These are phyloP conservation scores for Philhelius pedissequus DNA, from an alignment of 2,888 invertebrate genomes.

Conservation along the genomic window DNA sequence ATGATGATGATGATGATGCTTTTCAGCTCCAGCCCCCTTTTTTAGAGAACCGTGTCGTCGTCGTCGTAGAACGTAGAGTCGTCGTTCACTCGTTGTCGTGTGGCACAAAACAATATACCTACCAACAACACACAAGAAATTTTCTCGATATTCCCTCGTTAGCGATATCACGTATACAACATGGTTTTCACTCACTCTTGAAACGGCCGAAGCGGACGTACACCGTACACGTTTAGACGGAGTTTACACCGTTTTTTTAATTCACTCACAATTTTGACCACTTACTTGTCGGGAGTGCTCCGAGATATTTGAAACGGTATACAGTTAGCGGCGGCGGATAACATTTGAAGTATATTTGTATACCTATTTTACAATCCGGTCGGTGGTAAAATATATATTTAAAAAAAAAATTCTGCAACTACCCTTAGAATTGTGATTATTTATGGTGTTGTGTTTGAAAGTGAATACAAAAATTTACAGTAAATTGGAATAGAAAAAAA, in stretches of 20 bases:
- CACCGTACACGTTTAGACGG: constrained; percentile 59
- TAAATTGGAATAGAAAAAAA: constrained; percentile 16
- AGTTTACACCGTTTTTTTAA: constrained; percentile 48
- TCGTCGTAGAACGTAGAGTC: too few species aligned
- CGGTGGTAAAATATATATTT: background rate
- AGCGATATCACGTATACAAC: constrained; percentile 66
- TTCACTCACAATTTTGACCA: constrained; percentile 74
- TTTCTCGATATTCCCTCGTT: constrained; percentile 66
- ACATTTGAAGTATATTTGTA: too few species aligned
- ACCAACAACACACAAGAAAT: constrained; percentile 61
- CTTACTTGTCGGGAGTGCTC: constrained; percentile 78
- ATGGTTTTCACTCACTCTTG: constrained; percentile 53
- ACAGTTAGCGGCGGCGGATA: constrained; percentile 28
- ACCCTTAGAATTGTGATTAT: background rate
- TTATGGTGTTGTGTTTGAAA: background rate
- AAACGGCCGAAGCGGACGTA: constrained; percentile 51
- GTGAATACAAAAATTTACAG: background rate
- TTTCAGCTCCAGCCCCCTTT: constrained; percentile 59
- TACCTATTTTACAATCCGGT: background rate
- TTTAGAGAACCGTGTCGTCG: constrained; percentile 25
- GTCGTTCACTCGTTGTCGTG: constrained; percentile 34
- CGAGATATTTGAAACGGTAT: constrained; percentile 58
- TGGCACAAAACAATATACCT: constrained; percentile 52
- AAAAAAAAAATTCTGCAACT: background rate
- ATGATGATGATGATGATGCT: constrained; percentile 44